These are phyloP conservation scores for Argya squamiceps DNA, from an alignment of 2,797 vertebrate species.

Conservation along the genomic window DNA sequence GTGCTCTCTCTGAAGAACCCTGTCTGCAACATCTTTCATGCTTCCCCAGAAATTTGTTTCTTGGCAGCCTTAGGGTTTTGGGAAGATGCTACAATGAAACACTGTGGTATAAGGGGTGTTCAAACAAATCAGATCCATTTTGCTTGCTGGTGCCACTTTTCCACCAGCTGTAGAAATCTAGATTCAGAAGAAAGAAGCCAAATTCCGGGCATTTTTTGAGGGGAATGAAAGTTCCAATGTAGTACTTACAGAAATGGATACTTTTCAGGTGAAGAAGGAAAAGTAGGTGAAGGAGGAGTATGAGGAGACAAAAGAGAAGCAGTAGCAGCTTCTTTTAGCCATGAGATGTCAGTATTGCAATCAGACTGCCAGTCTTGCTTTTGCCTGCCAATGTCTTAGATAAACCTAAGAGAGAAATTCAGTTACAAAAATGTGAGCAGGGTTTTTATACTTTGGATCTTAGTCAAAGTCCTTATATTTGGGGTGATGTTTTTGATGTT, in stretches of 20 bases:
- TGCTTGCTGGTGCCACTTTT: neutral
- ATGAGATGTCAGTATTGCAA: constrained; percentile 48
- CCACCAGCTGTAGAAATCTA: neutral
- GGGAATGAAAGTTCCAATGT: neutral
- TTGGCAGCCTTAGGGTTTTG: neutral
- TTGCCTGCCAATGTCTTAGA: neutral
- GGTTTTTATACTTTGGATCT: neutral
- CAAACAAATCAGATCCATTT: neutral
- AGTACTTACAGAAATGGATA: neutral
- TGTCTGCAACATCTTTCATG: neutral
- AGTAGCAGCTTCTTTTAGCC: neutral
- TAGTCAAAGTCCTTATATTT: neutral
- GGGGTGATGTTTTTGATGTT: neutral
- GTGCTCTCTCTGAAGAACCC: neutral
- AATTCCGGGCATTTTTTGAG: neutral
- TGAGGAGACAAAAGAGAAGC: neutral
- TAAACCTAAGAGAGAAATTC: neutral
- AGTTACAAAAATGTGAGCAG: neutral
- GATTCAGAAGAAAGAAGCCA: neutral
- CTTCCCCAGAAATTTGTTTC: neutral
- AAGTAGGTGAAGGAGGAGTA: neutral
- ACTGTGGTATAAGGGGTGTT: neutral
- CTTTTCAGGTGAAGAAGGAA: neutral
- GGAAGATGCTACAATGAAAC: neutral
- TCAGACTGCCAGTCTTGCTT: neutral